Evolutionary conservation across 2,888 invertebrate species (phyloP).

Genomic region (Hirtodrosophila histrioides): DNA sequence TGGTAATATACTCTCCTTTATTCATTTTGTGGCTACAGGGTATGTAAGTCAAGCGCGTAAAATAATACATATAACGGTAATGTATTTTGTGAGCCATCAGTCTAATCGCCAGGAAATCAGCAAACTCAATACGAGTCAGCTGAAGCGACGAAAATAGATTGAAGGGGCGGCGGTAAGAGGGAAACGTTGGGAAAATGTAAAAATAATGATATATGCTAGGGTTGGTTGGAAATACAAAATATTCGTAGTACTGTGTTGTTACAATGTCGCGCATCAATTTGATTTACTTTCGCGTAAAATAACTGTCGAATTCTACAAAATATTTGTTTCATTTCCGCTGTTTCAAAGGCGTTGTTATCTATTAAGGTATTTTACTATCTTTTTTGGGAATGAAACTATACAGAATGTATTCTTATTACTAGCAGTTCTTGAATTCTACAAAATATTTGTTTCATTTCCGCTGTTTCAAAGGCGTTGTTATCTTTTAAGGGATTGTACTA

Average conservation of each 20-base stretch:
- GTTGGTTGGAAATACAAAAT: slow-evolving; percentile 1
- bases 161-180: background rate
- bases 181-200: slow-evolving; percentile 15
- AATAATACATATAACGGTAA: slow-evolving; percentile 19
- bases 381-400: no score
- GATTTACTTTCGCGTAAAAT: slow-evolving; percentile 4
- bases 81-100: slow-evolving; percentile 33
- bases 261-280: background rate
- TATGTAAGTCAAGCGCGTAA: slow-evolving; percentile 1
- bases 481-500: no score
- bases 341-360: no score
- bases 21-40: background rate
- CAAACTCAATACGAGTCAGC: slow-evolving; percentile 23
- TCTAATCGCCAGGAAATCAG: slow-evolving; percentile 49
- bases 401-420: no score
- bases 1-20: no score
- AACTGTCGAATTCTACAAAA: background rate
- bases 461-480: no score
- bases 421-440: no score
- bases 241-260: background rate
- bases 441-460: no score
- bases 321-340: background rate
- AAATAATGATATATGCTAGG: slow-evolving; percentile 13
- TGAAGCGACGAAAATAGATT: slow-evolving; percentile 5
- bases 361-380: no score